phyloP scores from a whole-genome alignment of 1,140 invertebrate genomes.

The Scaptomyza hsui region DNA sequence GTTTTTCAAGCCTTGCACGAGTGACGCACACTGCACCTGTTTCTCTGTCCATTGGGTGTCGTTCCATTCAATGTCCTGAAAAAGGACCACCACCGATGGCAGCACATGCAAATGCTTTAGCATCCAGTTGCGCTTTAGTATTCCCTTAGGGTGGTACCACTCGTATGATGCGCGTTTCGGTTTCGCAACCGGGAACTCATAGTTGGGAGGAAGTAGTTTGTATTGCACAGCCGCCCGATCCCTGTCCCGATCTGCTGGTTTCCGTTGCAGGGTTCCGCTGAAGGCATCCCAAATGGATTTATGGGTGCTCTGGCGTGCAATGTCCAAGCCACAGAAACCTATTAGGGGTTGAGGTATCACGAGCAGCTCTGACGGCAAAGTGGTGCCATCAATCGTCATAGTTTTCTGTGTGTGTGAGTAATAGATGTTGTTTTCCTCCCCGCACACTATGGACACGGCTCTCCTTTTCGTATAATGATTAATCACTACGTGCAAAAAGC shows the following conservation, averaged over 20 bases:
- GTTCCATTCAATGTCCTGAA: conserved; percentile 99
- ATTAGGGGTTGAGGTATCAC: conserved; percentile 92
- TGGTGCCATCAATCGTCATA: conserved; percentile 85
- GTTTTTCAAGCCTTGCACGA: conserved; percentile 92
- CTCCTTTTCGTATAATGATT: conserved; percentile 7
- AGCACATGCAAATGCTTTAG: conserved; percentile 95
- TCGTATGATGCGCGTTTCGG: conserved; percentile 96
- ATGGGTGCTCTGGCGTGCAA: conserved; percentile 93
- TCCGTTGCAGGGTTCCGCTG: conserved; percentile 87
- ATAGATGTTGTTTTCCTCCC: conserved; percentile 8
- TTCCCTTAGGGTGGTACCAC: conserved; percentile 98
- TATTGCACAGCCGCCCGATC: conserved; percentile 94
- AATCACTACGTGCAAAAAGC: not conserved
- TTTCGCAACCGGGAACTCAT: conserved; percentile 95
- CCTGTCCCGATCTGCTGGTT: conserved; percentile 83
- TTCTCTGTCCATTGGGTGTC: conserved; percentile 96
- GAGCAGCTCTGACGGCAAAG: conserved; percentile 90
- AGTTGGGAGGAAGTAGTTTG: conserved; percentile 90
- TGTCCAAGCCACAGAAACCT: conserved; percentile 93
- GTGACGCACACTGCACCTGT: conserved; percentile 95
- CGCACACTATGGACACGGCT: conserved; percentile 18
- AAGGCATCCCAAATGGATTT: conserved; percentile 97
- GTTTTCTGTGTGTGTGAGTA: conserved; percentile 35
- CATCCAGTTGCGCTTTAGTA: conserved; percentile 98
- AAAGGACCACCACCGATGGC: conserved; percentile 96